Percentiles rank a stretch among this genome's conserved stretches.
Evolutionary conservation across 2,888 invertebrate genomes (phyloP).

Genomic region (Xylota segnis): DNA sequence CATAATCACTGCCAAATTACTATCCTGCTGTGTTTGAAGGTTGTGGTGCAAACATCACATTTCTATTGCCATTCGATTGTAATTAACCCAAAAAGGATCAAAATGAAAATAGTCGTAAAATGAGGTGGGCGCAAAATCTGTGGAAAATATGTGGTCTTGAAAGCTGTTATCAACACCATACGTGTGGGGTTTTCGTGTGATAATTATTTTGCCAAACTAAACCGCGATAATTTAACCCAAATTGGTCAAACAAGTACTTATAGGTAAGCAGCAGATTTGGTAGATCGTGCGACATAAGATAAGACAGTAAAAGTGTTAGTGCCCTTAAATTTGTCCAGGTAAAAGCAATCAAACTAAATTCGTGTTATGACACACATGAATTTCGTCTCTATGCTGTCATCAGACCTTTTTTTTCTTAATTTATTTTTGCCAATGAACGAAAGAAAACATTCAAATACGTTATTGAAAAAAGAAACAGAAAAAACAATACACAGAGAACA

Average conservation of each 20-base stretch:
- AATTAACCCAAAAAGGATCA: constrained; percentile 34
- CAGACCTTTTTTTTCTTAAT: neutral
- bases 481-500: constrained; percentile 36
- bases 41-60: constrained; percentile 26
- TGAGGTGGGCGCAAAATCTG: neutral
- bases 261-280: neutral
- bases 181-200: neutral
- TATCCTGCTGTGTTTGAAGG: constrained; percentile 26
- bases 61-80: constrained; percentile 38
- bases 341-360: constrained; percentile 5
- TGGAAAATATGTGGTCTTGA: neutral
- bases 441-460: constrained; percentile 28
- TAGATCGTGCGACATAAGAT: neutral
- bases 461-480: constrained; percentile 43
- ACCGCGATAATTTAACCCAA: neutral
- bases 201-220: neutral
- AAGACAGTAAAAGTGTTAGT: neutral
- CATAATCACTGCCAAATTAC: constrained; percentile 48
- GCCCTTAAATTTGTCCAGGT: neutral
- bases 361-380: neutral
- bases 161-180: constrained; percentile 2
- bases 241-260: neutral
- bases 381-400: neutral
- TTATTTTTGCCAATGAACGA: constrained; percentile 2
- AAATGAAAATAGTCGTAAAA: neutral